Base-by-base conservation (phyloP, 1,140 invertebrate genomes). In the Eriocheir sinensis region DNA sequence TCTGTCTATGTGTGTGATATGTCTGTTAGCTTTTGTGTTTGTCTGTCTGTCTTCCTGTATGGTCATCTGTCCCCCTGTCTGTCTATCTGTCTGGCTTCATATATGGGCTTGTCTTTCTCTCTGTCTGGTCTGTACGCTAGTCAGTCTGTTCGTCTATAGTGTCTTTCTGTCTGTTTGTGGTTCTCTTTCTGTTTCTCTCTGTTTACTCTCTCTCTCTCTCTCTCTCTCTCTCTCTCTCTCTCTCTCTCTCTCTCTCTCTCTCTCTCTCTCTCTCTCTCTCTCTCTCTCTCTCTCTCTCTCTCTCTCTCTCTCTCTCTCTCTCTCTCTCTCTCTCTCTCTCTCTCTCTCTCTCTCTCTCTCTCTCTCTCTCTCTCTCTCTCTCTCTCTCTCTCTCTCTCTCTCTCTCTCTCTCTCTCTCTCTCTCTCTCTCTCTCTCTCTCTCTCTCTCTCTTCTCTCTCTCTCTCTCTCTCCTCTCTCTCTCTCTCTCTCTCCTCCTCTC, bases 241-340 rank as follows among this genome's bases (percentile, higher is more conserved):
- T 72, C 60, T 72, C 60, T 72, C 60, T n/a, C 60, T 72, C 60
- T 72, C 60, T 72, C 60, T 72, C 60, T 72, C 60, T 72, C 60
- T 72, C 60, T 72, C 60, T 72, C 60, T 72, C 60, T 72, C 60
- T 72, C 60, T 72, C 60, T 72, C 60, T 72, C 60, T 72, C 60
- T 72, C 60, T 72, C 60, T 41, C 83, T 86, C 83, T 41, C 83
- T 86, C 40, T 86, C 34, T 86, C 40, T 86, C 40, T 41, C 83
- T 86, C 83, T 41, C 83, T 86, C 83, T 41, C 40, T 86, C 83
- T 86, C 83, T 86, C 83, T 41, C 40, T 36, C 34, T n/a, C 27
- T 72, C 60, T 72, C 60, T 72, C 21, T n/a, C 60, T 21, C n/a
- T 72, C n/a, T n/a, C 60, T 72, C 60, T 72, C n/a, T n/a, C 60